Evolutionary conservation across 2,888 invertebrate genomes (phyloP), one percentile per base, ranked within the genome.

Genomic region (Erebia epiphron): DNA sequence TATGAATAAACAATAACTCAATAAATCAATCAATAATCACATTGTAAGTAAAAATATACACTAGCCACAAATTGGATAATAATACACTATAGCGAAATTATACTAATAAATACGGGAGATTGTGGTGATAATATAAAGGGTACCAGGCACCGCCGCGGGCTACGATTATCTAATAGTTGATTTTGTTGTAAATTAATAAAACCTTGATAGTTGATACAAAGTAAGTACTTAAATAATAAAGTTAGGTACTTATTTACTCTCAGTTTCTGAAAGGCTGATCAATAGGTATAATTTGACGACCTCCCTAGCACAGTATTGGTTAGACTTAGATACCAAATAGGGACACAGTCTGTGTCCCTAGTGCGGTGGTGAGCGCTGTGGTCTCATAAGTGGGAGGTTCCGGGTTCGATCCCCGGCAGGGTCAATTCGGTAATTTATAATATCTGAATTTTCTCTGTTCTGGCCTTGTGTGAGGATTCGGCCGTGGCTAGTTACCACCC

Each of bases 11-110:
- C 49, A 62, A 62, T 62, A 49, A 62, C 49, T 49, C 21, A 21
- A 62, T 62, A 49, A 62, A 62, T 62, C 62, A 62, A 62, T 62
- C 62, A 49, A 49, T 62, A 49, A 62, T 62, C 62, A 49, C 62
- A 62, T 49, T 61, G 13, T 41, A 49, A 1, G 7, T 62, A 62
- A 62, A 62, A n/a, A n/a, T n/a, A 18, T 62, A 49, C 18, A 21
- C 62, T 2, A 14, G 4, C 62, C 8, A 49, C 46, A 62, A 62
- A 62, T 62, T 62, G 62, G 62, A 62, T 62, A 62, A 62, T 62
- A 13, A 62, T 62, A 62, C 49, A 62, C 46, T 14, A 9, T 18
- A 62, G 7, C 62, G 46, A 62, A 62, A 62, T 62, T 49, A 62
- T 62, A 62, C 21, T 21, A 46, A 49, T 62, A 14, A 49, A 49